Evolutionary conservation across 2,113 vertebrate species (phyloP), one percentile per base, ranked within the genome.

Genomic region (Anguilla japonica): DNA sequence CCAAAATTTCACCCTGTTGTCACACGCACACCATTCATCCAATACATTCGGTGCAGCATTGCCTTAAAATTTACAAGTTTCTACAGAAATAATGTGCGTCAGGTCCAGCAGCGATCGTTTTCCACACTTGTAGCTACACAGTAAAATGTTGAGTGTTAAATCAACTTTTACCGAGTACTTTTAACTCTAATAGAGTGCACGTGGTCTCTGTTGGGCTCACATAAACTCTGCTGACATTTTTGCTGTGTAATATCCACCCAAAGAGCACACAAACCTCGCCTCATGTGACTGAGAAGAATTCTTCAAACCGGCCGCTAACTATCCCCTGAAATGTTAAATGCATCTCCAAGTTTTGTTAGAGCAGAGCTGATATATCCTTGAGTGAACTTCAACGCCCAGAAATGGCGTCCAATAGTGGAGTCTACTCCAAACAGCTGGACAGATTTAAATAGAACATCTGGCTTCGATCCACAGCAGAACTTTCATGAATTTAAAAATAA

Each of bases 361-460:
- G 79, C 89, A 88, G 91, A 53, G 75, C 41, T 83, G 80, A 88
- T 82, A 85, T 84, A 88, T 92, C 88, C 89, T 88, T 89, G 86
- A 87, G 87, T 92, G 91, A 94, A 94, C 91, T 89, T 90, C 86
- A 89, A 91, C 94, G 93, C 91, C 92, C 89, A 78, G 81, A 75
- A 86, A 53, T 87, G 82, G 86, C 71, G 86, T 91, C 88, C 85
- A 88, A 83, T 84, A 88, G 88, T 87, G 87, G 82, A 90, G 85
- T 41, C 75, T 87, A 90, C 84, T 89, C 85, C 67, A 90, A 90
- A 90, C 92, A 93, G 92, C 91, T 88, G 92, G 90, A 87, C 82
- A 89, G 84, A 93, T 88, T 93, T 91, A 90, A 87, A 90, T 85
- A 90, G 89, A 92, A 91, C 83, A 87, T 91, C 91, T 93, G 93